Percentiles rank a stretch among this genome's conserved stretches.
These are phyloP conservation scores for Corapipo altera DNA, from an alignment of 2,113 vertebrate species.

Conservation along the genomic window DNA sequence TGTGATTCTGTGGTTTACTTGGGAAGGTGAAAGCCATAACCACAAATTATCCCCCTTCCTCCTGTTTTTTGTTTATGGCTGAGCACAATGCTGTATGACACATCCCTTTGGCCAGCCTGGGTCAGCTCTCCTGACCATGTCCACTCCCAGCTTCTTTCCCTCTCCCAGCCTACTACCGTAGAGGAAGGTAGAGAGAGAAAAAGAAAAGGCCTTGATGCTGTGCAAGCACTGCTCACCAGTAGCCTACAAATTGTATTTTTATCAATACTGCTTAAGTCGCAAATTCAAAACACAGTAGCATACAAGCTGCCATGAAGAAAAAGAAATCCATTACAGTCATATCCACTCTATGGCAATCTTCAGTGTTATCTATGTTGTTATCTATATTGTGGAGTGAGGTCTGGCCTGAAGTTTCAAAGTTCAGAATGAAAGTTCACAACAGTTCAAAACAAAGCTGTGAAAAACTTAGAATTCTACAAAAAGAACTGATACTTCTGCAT, in stretches of 20 bases:
- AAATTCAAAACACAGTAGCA: not conserved
- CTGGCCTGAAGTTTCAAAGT: not conserved
- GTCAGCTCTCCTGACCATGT: not conserved
- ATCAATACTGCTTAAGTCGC: not conserved
- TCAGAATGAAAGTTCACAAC: not conserved
- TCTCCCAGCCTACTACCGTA: not conserved
- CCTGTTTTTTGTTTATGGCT: not conserved
- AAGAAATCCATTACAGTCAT: not conserved
- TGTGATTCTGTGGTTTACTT: not conserved
- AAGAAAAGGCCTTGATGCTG: not conserved
- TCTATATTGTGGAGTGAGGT: not conserved
- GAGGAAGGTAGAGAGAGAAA: not conserved
- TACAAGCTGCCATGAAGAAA: not conserved
- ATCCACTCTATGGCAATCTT: not conserved
- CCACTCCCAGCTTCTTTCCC: not conserved
- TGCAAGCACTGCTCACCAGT: not conserved
- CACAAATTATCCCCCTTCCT: rapidly evolving
- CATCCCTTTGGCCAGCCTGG: not conserved
- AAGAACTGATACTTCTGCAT: not conserved
- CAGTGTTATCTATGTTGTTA: not conserved
- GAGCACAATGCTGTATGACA: not conserved
- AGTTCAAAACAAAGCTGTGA: not conserved
- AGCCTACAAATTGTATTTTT: not conserved
- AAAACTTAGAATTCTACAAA: not conserved
- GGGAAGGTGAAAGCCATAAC: not conserved